Evolutionary conservation across 2,113 vertebrate species (phyloP), one percentile per base, ranked within the genome.

Genomic region (Aptenodytes patagonicus): DNA sequence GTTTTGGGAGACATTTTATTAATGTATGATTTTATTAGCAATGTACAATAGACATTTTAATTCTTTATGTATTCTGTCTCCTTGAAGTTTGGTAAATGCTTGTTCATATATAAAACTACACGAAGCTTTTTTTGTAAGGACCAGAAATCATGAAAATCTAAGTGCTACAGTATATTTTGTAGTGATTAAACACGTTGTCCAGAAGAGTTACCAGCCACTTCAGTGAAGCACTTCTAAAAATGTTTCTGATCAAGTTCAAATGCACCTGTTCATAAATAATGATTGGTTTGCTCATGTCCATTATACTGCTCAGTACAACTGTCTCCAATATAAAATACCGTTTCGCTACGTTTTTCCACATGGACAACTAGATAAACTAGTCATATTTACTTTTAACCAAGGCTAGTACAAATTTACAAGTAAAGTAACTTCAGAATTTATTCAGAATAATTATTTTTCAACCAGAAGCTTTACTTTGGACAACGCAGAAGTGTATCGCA

Each of bases 211-310:
- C 83, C 95, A 96, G 87, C 83, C 92, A 97, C 64, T 96, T 95
- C 91, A 93, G 40, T 89, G 60, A 97, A 94, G 95, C 84, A 95
- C 87, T 92, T 97, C 72, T 92, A 93, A 75, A 95, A 94, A 92
- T 80, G 93, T 92, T 97, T 89, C 95, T 91, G 91, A 97, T 97
- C 95, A 95, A 96, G 95, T 85, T 93, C 94, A 96, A 95, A 97
- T 95, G 78, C 36, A 83, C 79, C 92, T 95, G 75, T 93, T 97
- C 90, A 98, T 98, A 98, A 98, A 98, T 97, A 98, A 92, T 83
- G 73, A 97, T 44, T 94, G 83, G 77, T 81, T 94, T 83, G 91
- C 73, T 97, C 80, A 80, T 55, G 70, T 94, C 79, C 76, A 57
- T 86, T 89, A 86, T n/a, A 94, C 60, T 93, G 83, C 44, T 94